Conservation (phyloP, 2,888 invertebrate species). For the Hypercompe scribonia region DNA sequence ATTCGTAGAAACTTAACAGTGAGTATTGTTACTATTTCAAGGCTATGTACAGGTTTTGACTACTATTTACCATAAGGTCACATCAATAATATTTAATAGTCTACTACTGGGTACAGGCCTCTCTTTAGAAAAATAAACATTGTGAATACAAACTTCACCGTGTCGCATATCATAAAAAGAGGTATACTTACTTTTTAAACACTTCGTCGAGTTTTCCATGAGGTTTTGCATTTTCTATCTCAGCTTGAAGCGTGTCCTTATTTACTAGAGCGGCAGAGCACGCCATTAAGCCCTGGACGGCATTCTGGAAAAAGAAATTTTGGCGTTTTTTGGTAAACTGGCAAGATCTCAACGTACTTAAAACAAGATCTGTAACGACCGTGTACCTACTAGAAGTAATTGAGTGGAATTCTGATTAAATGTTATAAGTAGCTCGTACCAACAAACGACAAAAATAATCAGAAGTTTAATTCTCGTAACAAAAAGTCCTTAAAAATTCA, state of each 20-base stretch:
- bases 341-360: background rate
- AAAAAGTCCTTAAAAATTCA: too few species aligned
- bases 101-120: too few species aligned
- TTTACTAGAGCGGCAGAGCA: slow-evolving; percentile 88
- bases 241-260: slow-evolving; percentile 84
- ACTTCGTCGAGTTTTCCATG: slow-evolving; percentile 90
- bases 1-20: too few species aligned
- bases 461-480: too few species aligned
- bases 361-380: background rate
- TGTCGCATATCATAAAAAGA: background rate
- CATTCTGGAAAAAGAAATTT: slow-evolving; percentile 63
- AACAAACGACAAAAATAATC: background rate
- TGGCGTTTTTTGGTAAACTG: background rate
- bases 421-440: background rate
- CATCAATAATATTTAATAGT: too few species aligned
- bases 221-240: slow-evolving; percentile 90
- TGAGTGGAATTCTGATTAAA: background rate
- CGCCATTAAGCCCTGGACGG: slow-evolving; percentile 71
- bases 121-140: too few species aligned
- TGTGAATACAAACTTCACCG: too few species aligned
- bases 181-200: slow-evolving; percentile 86
- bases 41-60: too few species aligned
- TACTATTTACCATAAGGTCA: too few species aligned
- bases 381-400: too few species aligned
- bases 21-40: too few species aligned